Base-by-base conservation (phyloP, 2,888 invertebrate species). In the Epirrhoe alternata region DNA sequence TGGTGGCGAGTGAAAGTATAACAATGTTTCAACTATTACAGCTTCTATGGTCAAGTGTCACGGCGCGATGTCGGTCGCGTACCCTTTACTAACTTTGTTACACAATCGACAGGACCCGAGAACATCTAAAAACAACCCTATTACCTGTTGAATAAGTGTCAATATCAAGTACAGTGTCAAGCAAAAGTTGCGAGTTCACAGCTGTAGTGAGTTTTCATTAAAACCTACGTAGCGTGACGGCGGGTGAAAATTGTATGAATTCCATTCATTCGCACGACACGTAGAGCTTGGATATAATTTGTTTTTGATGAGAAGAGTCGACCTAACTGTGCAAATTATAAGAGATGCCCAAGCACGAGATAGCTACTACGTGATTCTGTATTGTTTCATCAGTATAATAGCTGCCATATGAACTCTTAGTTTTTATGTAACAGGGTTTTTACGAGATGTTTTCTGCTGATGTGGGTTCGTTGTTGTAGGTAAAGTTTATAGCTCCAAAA, bases 1-100 rank as follows among this genome's bases (percentile, higher is more conserved):
- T 14, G n/a, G 30, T 8, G 2, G 17, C 42, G 14, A 58, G 58
- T 38, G 35, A 58, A 50, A 17, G 8, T 1, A 14, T 17, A 24
- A 12, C n/a, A 38, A 16, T 47, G 47, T 16, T 0, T 0, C 2
- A 35, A 58, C 49, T 51, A 6, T 35, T 49, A 51, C 58, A n/a
- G 38, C 7, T 14, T 59, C 59, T 24, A 53, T 17, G 30, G 52
- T 58, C 14, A 24, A 64, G 53, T 58, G 58, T 50, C 24, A 17
- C 38, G 54, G n/a, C 75, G 79, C 74, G 70, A 69, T 74, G 68
- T 66, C 76, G 74, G 74, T 71, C 62, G 72, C 70, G 76, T 71
- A 77, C 80, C 81, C 81, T 83, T 80, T 80, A 81, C 78, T 82
- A 82, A 83, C 83, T 83, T 70, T 78, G 77, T 82, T 79, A 80